Conservation (phyloP, 2,888 invertebrate genomes). For the Apoda limacodes region DNA sequence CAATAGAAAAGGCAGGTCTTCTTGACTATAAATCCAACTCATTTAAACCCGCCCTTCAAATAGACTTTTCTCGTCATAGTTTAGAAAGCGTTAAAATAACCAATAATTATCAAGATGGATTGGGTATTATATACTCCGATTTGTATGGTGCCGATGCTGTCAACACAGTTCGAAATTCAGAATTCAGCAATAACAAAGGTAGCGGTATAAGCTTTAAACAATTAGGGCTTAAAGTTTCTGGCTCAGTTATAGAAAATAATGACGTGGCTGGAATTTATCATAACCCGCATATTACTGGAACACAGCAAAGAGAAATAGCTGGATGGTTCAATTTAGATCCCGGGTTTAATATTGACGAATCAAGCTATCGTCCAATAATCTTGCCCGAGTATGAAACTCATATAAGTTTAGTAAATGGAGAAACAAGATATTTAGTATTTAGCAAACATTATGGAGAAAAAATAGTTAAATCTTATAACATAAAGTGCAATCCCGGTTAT, state of each 20-base stretch:
- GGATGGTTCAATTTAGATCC: slow-evolving; percentile 88
- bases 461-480: slow-evolving; percentile 68
- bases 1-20: slow-evolving; percentile 92
- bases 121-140: slow-evolving; percentile 95
- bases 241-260: slow-evolving; percentile 86
- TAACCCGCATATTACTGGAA: slow-evolving; percentile 86
- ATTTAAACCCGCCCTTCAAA: slow-evolving; percentile 90
- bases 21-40: slow-evolving; percentile 90
- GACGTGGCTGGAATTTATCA: slow-evolving; percentile 90
- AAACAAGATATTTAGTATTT: slow-evolving; percentile 85
- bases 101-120: slow-evolving; percentile 91
- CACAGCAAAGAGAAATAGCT: slow-evolving; percentile 90
- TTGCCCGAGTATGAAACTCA: slow-evolving; percentile 75
- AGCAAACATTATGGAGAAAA: slow-evolving; percentile 72
- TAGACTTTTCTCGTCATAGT: slow-evolving; percentile 86
- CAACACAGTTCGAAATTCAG: slow-evolving; percentile 85
- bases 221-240: slow-evolving; percentile 83
- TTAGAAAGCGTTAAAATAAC: slow-evolving; percentile 83
- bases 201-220: slow-evolving; percentile 93
- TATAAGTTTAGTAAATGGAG: slow-evolving; percentile 76
- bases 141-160: slow-evolving; percentile 87
- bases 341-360: slow-evolving; percentile 75
- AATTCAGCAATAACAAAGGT: slow-evolving; percentile 85
- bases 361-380: slow-evolving; percentile 78
- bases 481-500: slow-evolving; percentile 82